Conservation (phyloP, 2,888 invertebrate genomes). For the Drosophila koepferae region DNA sequence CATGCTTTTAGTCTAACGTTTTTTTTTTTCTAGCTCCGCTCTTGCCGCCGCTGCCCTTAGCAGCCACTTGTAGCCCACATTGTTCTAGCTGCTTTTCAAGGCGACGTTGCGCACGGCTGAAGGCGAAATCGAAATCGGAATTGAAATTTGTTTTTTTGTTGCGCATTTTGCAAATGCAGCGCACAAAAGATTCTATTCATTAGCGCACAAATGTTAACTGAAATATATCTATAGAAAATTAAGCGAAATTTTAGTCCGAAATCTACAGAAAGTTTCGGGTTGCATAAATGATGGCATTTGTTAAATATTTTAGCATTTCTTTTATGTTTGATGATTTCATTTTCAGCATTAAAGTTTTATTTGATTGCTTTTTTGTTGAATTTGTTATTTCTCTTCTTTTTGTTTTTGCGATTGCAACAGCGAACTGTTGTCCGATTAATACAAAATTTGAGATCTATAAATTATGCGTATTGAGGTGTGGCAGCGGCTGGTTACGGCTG, state of each 20-base stretch:
- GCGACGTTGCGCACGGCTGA: slow-evolving; percentile 45
- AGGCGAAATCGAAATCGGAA: slow-evolving; percentile 36
- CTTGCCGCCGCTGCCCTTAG: neutral
- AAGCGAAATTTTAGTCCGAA: neutral
- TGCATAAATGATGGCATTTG: slow-evolving; percentile 31
- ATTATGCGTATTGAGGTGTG: slow-evolving; percentile 44
- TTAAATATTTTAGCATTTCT: slow-evolving; percentile 10
- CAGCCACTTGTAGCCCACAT: slow-evolving; percentile 18
- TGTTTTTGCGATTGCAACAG: slow-evolving; percentile 19
- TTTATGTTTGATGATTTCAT: slow-evolving; percentile 21
- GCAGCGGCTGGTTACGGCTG: neutral
- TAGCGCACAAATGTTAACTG: slow-evolving; percentile 39
- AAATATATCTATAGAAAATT: slow-evolving; percentile 1
- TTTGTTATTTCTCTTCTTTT: neutral
- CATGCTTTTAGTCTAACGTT: slow-evolving; percentile 5
- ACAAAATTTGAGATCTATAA: slow-evolving; percentile 17
- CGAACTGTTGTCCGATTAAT: slow-evolving; percentile 1
- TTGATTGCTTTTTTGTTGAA: neutral
- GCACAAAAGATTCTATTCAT: slow-evolving; percentile 30
- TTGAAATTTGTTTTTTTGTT: slow-evolving; percentile 5
- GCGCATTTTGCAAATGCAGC: slow-evolving; percentile 21
- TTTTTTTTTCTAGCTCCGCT: neutral
- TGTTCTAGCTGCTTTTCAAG: slow-evolving; percentile 49
- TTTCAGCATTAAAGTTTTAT: neutral
- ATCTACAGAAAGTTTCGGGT: neutral